These are phyloP conservation scores for Sminthurides bifidus DNA, from an alignment of 1,140 invertebrate genomes.

Conservation along the genomic window DNA sequence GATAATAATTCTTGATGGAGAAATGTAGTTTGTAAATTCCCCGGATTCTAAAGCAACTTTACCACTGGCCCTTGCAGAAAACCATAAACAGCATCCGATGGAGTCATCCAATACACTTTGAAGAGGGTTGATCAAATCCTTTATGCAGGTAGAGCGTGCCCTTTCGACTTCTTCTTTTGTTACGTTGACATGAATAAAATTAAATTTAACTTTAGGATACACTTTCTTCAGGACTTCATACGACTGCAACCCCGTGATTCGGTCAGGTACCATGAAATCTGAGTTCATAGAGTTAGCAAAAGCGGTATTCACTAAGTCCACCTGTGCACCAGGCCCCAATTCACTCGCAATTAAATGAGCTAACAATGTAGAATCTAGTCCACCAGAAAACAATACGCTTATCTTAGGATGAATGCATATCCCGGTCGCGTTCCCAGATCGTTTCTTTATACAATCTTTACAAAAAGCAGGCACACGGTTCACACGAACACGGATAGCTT, in stretches of 20 bases:
- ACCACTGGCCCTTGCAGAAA: slow-evolving; percentile 67
- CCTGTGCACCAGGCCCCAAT: slow-evolving; percentile 46
- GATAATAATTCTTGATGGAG: slow-evolving; percentile 46
- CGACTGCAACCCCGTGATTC: slow-evolving; percentile 61
- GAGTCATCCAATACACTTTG: slow-evolving; percentile 89
- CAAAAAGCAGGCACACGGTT: slow-evolving; percentile 52
- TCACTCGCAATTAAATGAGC: slow-evolving; percentile 64
- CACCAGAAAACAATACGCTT: slow-evolving; percentile 86
- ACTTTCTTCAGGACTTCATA: slow-evolving; percentile 56
- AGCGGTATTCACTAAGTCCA: slow-evolving; percentile 95
- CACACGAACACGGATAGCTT: slow-evolving; percentile 51
- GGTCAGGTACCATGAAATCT: slow-evolving; percentile 54
- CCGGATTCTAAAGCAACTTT: slow-evolving; percentile 27
- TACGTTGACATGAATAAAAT: slow-evolving; percentile 57
- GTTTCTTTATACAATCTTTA: slow-evolving; percentile 41
- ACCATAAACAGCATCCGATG: slow-evolving; percentile 88
- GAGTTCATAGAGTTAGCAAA: slow-evolving; percentile 51
- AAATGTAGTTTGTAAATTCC: slow-evolving; percentile 36
- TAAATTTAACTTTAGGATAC: slow-evolving; percentile 42
- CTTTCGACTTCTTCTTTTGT: slow-evolving; percentile 50
- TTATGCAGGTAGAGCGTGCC: slow-evolving; percentile 46
- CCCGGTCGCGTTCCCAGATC: slow-evolving; percentile 32
- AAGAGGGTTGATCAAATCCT: slow-evolving; percentile 67
- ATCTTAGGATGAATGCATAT: slow-evolving; percentile 53
- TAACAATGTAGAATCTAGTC: slow-evolving; percentile 83